Evolutionary conservation across 2,888 invertebrate species (phyloP).

Genomic region (Synergus laeviventris): DNA sequence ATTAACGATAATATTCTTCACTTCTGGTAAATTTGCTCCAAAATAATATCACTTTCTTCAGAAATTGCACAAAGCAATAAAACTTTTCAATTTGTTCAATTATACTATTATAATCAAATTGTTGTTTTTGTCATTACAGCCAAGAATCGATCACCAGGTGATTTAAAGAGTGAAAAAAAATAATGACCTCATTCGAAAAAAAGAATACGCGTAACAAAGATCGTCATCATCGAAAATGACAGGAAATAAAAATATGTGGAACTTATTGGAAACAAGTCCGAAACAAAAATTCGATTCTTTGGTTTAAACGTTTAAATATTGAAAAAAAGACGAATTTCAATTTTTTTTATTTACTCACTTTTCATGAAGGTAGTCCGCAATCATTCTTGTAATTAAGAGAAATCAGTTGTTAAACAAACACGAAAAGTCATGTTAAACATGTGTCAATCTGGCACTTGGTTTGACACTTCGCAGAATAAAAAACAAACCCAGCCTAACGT

Average conservation of each 20-base stretch:
- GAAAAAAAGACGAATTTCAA: not conserved
- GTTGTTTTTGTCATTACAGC: not conserved
- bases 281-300: not conserved
- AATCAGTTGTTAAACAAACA: slow-evolving; percentile 21
- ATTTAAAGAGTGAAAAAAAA: not conserved
- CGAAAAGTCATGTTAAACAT: slow-evolving; percentile 35
- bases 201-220: not conserved
- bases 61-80: not conserved
- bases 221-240: not conserved
- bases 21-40: not conserved
- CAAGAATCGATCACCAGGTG: not conserved
- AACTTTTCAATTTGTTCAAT: not conserved
- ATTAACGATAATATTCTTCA: not conserved
- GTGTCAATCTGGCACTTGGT: slow-evolving; percentile 24
- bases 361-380: not conserved
- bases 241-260: not conserved
- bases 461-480: not conserved
- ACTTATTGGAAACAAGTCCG: not conserved
- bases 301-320: not conserved
- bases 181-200: not conserved
- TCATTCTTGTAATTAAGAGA: slow-evolving; percentile 38
- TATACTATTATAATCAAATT: too few species aligned
- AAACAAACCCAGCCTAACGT: slow-evolving; percentile 2
- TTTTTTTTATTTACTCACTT: slow-evolving; percentile 10
- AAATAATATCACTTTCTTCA: not conserved